A percentile compares a stretch with the other conserved stretches of the same genome.
phyloP scores from a whole-genome alignment of 2,888 invertebrate genomes.

The Dromius quadrimaculatus region DNA sequence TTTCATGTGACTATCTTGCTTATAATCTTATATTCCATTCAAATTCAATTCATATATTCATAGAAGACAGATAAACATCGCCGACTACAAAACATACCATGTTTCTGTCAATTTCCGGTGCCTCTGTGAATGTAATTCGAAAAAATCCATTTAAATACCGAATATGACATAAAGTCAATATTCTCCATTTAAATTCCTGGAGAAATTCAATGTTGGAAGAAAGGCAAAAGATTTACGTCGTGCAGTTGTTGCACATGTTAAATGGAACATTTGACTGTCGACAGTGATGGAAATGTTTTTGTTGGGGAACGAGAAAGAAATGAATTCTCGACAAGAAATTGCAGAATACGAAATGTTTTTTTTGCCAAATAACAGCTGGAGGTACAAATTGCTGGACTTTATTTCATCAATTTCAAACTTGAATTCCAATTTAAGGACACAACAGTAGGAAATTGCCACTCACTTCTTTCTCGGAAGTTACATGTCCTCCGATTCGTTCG shows the following conservation, averaged over 20 bases:
- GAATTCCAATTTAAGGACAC: too few relatives aligned
- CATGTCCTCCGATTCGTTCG: too few relatives aligned
- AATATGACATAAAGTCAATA: conserved; percentile 33
- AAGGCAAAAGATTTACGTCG: not conserved
- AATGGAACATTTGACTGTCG: conserved; percentile 13
- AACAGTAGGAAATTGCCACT: too few relatives aligned
- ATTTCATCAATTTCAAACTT: conserved; percentile 59
- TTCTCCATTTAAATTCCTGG: conserved; percentile 9
- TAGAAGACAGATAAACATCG: not conserved
- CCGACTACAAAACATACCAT: not conserved
- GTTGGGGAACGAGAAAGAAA: not conserved
- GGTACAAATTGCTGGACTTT: conserved; percentile 56
- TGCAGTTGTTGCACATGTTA: conserved; percentile 28
- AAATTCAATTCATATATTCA: too few relatives aligned
- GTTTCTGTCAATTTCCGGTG: not conserved
- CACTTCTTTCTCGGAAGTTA: too few relatives aligned
- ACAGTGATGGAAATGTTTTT: conserved; percentile 26
- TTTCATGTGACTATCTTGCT: too few relatives aligned
- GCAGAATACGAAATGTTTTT: not conserved
- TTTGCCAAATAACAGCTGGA: conserved; percentile 56
- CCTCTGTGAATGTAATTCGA: not conserved
- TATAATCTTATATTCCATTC: too few relatives aligned
- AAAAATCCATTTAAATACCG: conserved; percentile 29
- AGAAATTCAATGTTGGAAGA: conserved; percentile 11
- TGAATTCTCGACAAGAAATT: not conserved